phyloP scores from a whole-genome alignment of 2,113 vertebrate species.

The Stegastes partitus region DNA sequence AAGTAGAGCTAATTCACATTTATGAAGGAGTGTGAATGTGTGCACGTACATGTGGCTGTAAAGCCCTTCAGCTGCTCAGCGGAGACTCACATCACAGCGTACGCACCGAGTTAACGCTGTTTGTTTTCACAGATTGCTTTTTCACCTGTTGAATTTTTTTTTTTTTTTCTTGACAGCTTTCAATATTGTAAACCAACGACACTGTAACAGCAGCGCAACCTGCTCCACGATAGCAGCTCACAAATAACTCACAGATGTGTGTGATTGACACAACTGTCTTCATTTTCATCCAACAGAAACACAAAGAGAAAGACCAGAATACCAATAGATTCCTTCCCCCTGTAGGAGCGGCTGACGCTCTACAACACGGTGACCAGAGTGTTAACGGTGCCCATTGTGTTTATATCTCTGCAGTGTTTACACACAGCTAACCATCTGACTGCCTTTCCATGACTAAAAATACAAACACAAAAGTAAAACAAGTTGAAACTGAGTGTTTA shows the following conservation, averaged over 20 bases:
- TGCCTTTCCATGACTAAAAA: too few relatives aligned
- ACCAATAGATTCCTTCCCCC: background rate
- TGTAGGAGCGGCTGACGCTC: background rate
- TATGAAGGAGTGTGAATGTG: slow-evolving; percentile 16
- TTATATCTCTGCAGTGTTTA: too few relatives aligned
- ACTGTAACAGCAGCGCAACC: background rate
- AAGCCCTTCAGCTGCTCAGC: background rate
- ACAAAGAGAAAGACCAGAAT: background rate
- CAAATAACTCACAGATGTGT: slow-evolving; percentile 31
- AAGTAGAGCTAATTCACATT: slow-evolving; percentile 47
- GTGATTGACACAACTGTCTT: slow-evolving; percentile 8
- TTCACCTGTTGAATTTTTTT: slow-evolving; percentile 27
- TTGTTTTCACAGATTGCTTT: slow-evolving; percentile 31
- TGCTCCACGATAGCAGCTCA: slow-evolving; percentile 6
- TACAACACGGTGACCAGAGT: too few relatives aligned
- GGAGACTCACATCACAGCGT: background rate
- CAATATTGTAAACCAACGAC: slow-evolving; percentile 21
- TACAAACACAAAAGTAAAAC: too few relatives aligned
- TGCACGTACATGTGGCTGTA: background rate
- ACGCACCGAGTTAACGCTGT: background rate
- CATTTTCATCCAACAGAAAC: slow-evolving; percentile 11
- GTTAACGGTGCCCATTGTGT: too few relatives aligned
- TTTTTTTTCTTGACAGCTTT: slow-evolving; percentile 25
- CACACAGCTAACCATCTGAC: too few relatives aligned
- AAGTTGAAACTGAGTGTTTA: too few relatives aligned